A percentile compares a stretch with the other conserved stretches of the same genome.
Evolutionary conservation across 1,140 invertebrate genomes (phyloP).

Genomic region (Marisa cornuarietis): DNA sequence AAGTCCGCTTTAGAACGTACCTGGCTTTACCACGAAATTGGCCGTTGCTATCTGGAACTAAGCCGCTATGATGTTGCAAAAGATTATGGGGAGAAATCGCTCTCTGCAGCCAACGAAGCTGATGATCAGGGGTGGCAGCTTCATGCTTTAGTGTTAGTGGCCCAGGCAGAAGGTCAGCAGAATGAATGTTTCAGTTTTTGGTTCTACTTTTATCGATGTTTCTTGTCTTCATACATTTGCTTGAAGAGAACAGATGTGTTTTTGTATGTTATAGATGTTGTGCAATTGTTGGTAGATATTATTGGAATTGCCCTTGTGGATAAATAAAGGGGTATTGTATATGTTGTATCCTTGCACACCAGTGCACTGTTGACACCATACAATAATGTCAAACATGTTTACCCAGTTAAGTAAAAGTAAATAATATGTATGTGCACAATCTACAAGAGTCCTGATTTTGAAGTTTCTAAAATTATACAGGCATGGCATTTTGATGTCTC

Average conservation of each 20-base stretch:
- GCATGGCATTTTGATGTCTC: too few relatives aligned
- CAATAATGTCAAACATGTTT: background rate
- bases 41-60: slow-evolving; percentile 64
- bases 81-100: slow-evolving; percentile 64
- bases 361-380: background rate
- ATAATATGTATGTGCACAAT: too few relatives aligned
- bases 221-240: too few relatives aligned
- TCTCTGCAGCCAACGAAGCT: slow-evolving; percentile 58
- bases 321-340: too few relatives aligned
- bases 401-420: too few relatives aligned
- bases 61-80: slow-evolving; percentile 53
- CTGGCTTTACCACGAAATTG: slow-evolving; percentile 67
- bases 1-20: slow-evolving; percentile 61
- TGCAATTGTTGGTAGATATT: too few relatives aligned
- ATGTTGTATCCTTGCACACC: too few relatives aligned
- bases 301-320: too few relatives aligned
- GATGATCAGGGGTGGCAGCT: slow-evolving; percentile 64
- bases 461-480: too few relatives aligned
- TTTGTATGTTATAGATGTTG: too few relatives aligned
- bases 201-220: background rate
- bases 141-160: slow-evolving; percentile 63
- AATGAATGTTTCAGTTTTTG: background rate
- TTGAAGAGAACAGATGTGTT: too few relatives aligned
- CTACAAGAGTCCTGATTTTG: too few relatives aligned
- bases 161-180: slow-evolving; percentile 60